A percentile compares a stretch with the other conserved stretches of the same genome.
phyloP scores from a whole-genome alignment of 2,113 vertebrate species.

The Misgurnus anguillicaudatus region DNA sequence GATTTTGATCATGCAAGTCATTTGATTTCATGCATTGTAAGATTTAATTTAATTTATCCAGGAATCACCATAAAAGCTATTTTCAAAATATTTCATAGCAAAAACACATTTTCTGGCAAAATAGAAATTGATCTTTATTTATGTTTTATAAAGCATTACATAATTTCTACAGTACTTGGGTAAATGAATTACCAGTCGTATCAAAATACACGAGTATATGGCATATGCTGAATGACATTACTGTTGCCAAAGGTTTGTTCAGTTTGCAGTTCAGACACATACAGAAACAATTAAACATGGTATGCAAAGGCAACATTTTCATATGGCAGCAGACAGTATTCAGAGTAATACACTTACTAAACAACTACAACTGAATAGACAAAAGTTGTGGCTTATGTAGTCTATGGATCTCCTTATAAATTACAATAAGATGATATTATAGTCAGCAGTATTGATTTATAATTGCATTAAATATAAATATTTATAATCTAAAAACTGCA shows the following conservation, averaged over 20 bases:
- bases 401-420: not conserved
- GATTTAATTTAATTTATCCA: not conserved
- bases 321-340: constrained; percentile 50
- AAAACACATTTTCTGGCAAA: constrained; percentile 45
- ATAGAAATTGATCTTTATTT: constrained; percentile 64
- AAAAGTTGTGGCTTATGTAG: not conserved
- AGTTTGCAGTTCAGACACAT: constrained; percentile 61
- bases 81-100: not conserved
- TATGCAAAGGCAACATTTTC: constrained; percentile 55
- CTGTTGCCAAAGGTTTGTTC: constrained; percentile 57
- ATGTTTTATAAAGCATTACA: constrained; percentile 48
- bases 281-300: constrained; percentile 63
- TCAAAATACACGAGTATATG: constrained; percentile 40
- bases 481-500: constrained; percentile 2
- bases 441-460: constrained; percentile 1
- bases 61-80: not conserved
- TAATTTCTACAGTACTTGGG: constrained; percentile 42
- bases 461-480: constrained; percentile 24
- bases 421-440: constrained; percentile 1
- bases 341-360: constrained; percentile 52
- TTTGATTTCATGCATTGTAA: no score
- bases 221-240: constrained; percentile 42
- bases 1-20: no score
- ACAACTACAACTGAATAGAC: not conserved
- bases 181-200: constrained; percentile 46